Conservation (phyloP, 1,140 invertebrate species). For the Telenomus remus region DNA sequence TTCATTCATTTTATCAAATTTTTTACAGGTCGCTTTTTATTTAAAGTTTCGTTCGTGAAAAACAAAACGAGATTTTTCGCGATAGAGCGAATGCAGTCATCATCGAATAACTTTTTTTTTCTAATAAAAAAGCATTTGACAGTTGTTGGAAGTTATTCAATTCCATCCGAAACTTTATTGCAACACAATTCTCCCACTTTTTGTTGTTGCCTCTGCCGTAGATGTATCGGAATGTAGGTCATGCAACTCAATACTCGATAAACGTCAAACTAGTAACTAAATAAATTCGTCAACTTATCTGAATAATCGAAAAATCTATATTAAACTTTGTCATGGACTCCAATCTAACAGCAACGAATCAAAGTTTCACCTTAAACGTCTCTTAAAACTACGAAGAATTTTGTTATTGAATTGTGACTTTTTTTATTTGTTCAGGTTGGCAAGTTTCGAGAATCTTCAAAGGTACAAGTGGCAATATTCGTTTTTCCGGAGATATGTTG, state of each 20-base stretch:
- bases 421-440: neutral
- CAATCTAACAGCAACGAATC: neutral
- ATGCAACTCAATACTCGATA: slow-evolving; percentile 1
- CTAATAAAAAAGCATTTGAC: neutral
- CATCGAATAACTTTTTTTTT: neutral
- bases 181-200: neutral
- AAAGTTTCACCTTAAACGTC: no score
- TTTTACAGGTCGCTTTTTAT: no score
- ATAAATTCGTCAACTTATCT: neutral
- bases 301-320: neutral
- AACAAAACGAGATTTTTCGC: neutral
- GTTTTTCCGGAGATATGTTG: neutral
- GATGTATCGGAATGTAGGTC: neutral
- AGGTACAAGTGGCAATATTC: slow-evolving; percentile 17
- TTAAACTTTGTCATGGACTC: neutral
- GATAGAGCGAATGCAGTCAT: neutral
- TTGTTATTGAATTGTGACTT: neutral
- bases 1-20: no score
- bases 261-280: neutral
- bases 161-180: neutral
- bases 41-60: no score
- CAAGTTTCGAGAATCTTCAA: slow-evolving; percentile 11
- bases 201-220: neutral
- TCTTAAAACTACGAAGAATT: no score
- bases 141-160: slow-evolving; percentile 1